Evolutionary conservation across 2,113 vertebrate genomes (phyloP).

Genomic region (Lepus timidus): DNA sequence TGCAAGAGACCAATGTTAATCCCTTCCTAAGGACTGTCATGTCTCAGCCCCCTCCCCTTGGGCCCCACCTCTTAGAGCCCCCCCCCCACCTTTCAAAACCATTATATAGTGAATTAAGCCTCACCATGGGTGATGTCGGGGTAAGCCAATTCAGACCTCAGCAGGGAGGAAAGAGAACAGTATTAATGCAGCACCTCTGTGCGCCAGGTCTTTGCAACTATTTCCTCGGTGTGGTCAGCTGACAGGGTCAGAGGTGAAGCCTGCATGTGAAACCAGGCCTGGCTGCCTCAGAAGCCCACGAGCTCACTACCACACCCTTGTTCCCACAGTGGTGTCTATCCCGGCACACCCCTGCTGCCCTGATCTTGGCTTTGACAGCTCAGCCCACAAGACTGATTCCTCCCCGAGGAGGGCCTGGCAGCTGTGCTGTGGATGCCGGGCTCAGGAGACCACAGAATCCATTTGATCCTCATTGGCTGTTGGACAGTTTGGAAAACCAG

Average conservation of each 20-base stretch:
- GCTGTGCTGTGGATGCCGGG: background rate
- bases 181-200: background rate
- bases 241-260: background rate
- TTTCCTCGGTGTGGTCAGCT: background rate
- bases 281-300: background rate
- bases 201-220: background rate
- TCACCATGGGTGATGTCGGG: too few relatives aligned
- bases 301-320: background rate
- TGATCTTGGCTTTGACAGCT: background rate
- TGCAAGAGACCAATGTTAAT: too few relatives aligned
- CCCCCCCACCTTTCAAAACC: too few relatives aligned
- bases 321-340: background rate
- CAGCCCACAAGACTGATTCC: background rate
- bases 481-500: background rate
- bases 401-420: background rate
- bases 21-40: too few relatives aligned
- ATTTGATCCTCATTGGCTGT: background rate
- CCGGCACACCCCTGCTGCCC: rapidly evolving
- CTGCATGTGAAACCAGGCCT: background rate
- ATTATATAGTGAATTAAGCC: too few relatives aligned
- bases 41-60: too few relatives aligned
- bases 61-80: too few relatives aligned
- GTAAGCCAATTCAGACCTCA: too few relatives aligned
- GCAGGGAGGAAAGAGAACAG: background rate
- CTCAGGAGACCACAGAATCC: background rate